Percentiles rank a stretch among this genome's conserved stretches.
These are phyloP conservation scores for Bungarus multicinctus DNA, from an alignment of 2,113 vertebrate species.

Conservation along the genomic window DNA sequence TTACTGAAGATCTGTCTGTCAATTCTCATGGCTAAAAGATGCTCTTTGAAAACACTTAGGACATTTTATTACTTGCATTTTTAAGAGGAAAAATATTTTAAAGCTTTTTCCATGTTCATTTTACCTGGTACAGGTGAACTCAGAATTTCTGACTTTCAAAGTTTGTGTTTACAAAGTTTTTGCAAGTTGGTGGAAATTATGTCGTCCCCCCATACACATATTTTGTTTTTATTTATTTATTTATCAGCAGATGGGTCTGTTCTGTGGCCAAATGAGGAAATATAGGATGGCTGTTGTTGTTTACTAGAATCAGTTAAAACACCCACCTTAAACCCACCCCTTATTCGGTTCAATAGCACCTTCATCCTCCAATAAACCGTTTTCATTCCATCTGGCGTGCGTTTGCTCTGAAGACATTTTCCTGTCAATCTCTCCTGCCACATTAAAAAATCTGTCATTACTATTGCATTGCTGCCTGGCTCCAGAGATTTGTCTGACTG, in stretches of 20 bases:
- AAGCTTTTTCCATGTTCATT: conserved; percentile 21
- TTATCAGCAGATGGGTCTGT: not conserved
- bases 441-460: conserved; percentile 89
- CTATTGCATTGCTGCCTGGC: conserved; percentile 80
- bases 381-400: conserved; percentile 97
- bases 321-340: conserved; percentile 70
- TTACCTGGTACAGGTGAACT: conserved; percentile 30
- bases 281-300: conserved; percentile 51
- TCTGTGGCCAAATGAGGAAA: conserved; percentile 27
- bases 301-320: conserved; percentile 66
- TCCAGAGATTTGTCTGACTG: conserved; percentile 89
- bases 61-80: conserved; percentile 39
- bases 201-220: not conserved
- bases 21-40: conserved; percentile 20
- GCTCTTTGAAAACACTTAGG: conserved; percentile 26
- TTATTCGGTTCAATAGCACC: conserved; percentile 68
- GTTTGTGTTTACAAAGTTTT: conserved; percentile 22
- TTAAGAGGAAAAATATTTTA: not conserved
- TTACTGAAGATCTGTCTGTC: conserved; percentile 33
- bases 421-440: conserved; percentile 95
- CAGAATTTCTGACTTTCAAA: conserved; percentile 44
- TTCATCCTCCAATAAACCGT: conserved; percentile 95
- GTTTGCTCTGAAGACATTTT: conserved; percentile 92
- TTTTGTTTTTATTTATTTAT: not conserved
- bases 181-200: not conserved